Percentiles rank a stretch among this genome's conserved stretches.
Evolutionary conservation across 2,888 invertebrate genomes (phyloP).

Genomic region (Allophyes oxyacanthae): DNA sequence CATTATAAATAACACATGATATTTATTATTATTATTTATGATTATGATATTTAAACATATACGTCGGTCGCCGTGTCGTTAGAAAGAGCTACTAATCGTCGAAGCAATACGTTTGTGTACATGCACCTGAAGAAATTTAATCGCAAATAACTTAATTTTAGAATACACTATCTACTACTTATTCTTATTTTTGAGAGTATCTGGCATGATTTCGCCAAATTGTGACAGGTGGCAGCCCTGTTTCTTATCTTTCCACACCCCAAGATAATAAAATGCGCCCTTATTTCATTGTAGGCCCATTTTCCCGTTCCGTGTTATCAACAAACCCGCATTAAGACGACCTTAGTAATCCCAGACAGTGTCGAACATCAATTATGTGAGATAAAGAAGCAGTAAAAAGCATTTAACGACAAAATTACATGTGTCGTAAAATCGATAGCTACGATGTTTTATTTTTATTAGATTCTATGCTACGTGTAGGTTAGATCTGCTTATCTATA

Average conservation of each 20-base stretch:
- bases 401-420: conserved; percentile 29
- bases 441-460: conserved; percentile 20
- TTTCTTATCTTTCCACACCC: conserved; percentile 72
- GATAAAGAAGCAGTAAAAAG: conserved; percentile 24
- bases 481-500: conserved; percentile 50
- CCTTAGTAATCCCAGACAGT: conserved; percentile 11
- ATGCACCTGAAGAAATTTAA: no score
- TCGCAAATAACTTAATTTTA: no score
- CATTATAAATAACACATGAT: no score
- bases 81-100: no score
- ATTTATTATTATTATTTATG: no score
- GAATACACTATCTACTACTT: no score
- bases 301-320: conserved; percentile 56
- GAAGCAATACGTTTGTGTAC: no score
- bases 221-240: conserved; percentile 67
- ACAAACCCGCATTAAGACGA: conserved; percentile 36
- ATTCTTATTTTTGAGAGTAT: no score
- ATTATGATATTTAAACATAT: no score
- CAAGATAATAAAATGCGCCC: conserved; percentile 72
- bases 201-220: no score
- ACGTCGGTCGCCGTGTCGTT: no score
- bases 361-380: conserved; percentile 26
- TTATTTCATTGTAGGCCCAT: conserved; percentile 54
- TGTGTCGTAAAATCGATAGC: conserved; percentile 22
- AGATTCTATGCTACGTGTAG: conserved; percentile 19